These are phyloP conservation scores for Brachymystax lenok DNA, from an alignment of 2,797 vertebrate genomes.

Conservation along the genomic window DNA sequence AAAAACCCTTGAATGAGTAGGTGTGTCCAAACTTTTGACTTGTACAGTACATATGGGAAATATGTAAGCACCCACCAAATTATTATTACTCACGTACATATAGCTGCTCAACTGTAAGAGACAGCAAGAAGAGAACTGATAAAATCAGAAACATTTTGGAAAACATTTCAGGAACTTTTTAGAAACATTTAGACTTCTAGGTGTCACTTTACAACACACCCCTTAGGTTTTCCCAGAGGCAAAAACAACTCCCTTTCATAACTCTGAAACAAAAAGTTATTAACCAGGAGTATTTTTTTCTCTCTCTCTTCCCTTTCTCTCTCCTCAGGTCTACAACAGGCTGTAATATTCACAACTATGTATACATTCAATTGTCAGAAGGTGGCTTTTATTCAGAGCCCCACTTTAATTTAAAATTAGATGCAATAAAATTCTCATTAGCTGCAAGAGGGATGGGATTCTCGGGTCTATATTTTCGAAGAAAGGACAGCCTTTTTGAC, in stretches of 20 bases:
- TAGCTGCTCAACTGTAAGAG: background rate
- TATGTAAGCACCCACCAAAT: too few species aligned
- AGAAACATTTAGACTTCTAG: background rate
- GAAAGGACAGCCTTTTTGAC: slow-evolving; percentile 90
- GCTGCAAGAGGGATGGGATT: slow-evolving; percentile 86
- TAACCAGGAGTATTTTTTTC: slow-evolving; percentile 15
- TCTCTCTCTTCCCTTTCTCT: slow-evolving; percentile 70
- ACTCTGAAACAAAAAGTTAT: slow-evolving; percentile 63
- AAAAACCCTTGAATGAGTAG: too few species aligned
- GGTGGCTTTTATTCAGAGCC: slow-evolving; percentile 85
- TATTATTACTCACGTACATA: background rate
- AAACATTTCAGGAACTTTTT: background rate
- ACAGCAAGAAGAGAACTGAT: background rate
- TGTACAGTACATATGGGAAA: too few species aligned
- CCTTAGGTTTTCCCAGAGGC: slow-evolving; percentile 47
- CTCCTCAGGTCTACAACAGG: slow-evolving; percentile 79
- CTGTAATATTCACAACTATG: slow-evolving; percentile 94
- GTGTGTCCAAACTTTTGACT: too few species aligned
- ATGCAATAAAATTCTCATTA: slow-evolving; percentile 95
- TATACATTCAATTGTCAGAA: slow-evolving; percentile 97
- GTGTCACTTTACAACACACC: slow-evolving; percentile 21
- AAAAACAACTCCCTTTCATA: slow-evolving; percentile 75
- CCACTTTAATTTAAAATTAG: slow-evolving; percentile 91
- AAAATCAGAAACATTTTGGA: background rate
- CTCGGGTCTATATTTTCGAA: slow-evolving; percentile 87